A percentile compares a stretch with the other conserved stretches of the same genome.
Conservation (phyloP, 2,797 vertebrate species). For the Hyperoplus immaculatus region DNA sequence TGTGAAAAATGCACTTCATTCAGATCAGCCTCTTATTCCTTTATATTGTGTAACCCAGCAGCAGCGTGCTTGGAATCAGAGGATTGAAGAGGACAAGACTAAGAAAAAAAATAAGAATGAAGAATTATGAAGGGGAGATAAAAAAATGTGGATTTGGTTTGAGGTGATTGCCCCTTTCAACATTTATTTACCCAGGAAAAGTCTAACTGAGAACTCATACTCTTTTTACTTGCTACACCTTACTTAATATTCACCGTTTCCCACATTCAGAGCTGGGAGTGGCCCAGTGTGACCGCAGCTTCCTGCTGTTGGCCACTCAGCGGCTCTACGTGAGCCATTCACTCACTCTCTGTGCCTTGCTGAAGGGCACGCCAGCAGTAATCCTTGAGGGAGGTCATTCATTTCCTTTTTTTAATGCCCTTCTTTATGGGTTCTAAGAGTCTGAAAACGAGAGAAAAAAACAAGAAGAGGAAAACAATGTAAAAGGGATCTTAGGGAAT, state of each 20-base stretch:
- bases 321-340: constrained; percentile 23
- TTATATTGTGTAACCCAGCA: constrained; percentile 27
- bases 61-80: constrained; percentile 47
- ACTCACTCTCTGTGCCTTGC: constrained; percentile 16
- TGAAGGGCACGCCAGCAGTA: constrained; percentile 11
- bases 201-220: constrained; percentile 19
- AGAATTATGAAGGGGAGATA: constrained; percentile 47
- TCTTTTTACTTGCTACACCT: constrained; percentile 36
- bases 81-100: constrained; percentile 28
- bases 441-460: constrained; percentile 1
- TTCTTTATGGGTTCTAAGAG: neutral
- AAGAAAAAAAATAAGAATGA: constrained; percentile 29
- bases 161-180: constrained; percentile 50
- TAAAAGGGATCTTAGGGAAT: constrained; percentile 3
- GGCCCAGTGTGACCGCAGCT: constrained; percentile 37
- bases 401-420: neutral
- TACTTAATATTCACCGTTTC: constrained; percentile 51
- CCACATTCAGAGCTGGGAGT: constrained; percentile 42
- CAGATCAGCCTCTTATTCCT: constrained; percentile 40
- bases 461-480: constrained; percentile 1
- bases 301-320: constrained; percentile 32
- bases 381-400: neutral
- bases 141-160: constrained; percentile 37
- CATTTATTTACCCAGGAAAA: constrained; percentile 43
- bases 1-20: constrained; percentile 42